A percentile compares a stretch with the other conserved stretches of the same genome.
Evolutionary conservation across 2,797 vertebrate genomes (phyloP).

Genomic region (Chelon auratus): DNA sequence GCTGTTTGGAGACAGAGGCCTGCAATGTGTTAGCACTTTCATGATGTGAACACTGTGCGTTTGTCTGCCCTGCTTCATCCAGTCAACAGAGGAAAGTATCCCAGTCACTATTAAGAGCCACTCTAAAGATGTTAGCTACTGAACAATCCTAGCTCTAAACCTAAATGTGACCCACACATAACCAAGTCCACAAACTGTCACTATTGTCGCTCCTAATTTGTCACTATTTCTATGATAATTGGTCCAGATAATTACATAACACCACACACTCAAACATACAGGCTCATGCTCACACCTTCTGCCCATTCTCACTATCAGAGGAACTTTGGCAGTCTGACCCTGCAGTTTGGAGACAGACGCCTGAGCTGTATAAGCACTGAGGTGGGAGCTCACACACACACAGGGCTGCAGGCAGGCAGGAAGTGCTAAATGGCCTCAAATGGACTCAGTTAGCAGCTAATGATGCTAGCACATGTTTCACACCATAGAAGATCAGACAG

Average conservation of each 20-base stretch:
- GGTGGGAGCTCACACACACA: conserved; percentile 29
- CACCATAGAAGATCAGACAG: conserved; percentile 39
- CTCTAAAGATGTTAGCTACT: too few relatives aligned
- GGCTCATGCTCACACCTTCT: conserved; percentile 10
- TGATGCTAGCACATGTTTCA: conserved; percentile 65
- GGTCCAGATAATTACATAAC: neutral
- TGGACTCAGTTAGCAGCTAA: conserved; percentile 70
- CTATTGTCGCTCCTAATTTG: neutral
- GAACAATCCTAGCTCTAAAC: too few relatives aligned
- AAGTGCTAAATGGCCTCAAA: conserved; percentile 80
- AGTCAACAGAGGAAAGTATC: too few relatives aligned
- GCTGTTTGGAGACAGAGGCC: too few relatives aligned
- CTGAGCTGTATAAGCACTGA: conserved; percentile 20
- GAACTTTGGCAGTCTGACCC: conserved; percentile 51
- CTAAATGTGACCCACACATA: neutral
- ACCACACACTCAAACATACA: neutral
- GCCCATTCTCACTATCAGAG: conserved; percentile 9
- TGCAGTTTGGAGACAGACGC: conserved; percentile 33
- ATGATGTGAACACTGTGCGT: too few relatives aligned
- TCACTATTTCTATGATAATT: conserved; percentile 3
- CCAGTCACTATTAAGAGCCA: too few relatives aligned
- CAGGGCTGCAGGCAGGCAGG: conserved; percentile 58
- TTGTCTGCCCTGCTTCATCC: too few relatives aligned
- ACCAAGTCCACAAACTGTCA: neutral
- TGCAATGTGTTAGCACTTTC: too few relatives aligned